Evolutionary conservation across 2,113 vertebrate species (phyloP), one percentile per base, ranked within the genome.

Genomic region (Chitala chitala): DNA sequence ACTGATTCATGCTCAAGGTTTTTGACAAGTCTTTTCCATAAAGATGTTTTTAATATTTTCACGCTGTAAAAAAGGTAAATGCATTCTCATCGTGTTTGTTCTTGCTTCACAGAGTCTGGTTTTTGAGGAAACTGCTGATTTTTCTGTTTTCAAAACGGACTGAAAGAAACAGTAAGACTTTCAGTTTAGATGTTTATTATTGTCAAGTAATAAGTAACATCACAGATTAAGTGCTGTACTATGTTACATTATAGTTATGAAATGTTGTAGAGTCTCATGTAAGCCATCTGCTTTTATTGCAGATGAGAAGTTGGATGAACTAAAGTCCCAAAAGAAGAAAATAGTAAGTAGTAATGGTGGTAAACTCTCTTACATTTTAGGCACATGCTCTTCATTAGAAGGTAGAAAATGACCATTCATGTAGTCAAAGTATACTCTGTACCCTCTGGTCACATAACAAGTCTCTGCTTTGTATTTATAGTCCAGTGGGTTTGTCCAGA

Each of bases 221-320:
- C 10, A 36, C 17, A 70, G 33, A 48, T 22, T n/a, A n/a, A n/a
- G n/a, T n/a, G n/a, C n/a, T n/a, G 33, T 15, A 44, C 40, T 24
- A 40, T 42, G 4, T 3, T 42, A 66, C 38, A 20, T 15, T 20
- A 44, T 20, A 26, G 55, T 20, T n/a, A 17, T 12, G n/a, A n/a
- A n/a, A n/a, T n/a, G n/a, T n/a, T n/a, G n/a, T n/a, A n/a, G n/a
- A n/a, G n/a, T n/a, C n/a, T n/a, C n/a, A n/a, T n/a, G n/a, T n/a
- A n/a, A n/a, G n/a, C n/a, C n/a, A n/a, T 13, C 29, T 31, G 54
- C 5, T 38, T 76, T 78, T 76, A 75, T 86, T 85, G 84, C 77
- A 99, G 96, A 95, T 93, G 95, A 97, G 78, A 96, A 94, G 0
- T 83, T 98, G 79, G 94, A 96, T 82, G 93, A 96, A 78, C 89